Evolutionary conservation across 2,888 invertebrate genomes (phyloP), one percentile per base, ranked within the genome.

Genomic region (Xylophagus ater): DNA sequence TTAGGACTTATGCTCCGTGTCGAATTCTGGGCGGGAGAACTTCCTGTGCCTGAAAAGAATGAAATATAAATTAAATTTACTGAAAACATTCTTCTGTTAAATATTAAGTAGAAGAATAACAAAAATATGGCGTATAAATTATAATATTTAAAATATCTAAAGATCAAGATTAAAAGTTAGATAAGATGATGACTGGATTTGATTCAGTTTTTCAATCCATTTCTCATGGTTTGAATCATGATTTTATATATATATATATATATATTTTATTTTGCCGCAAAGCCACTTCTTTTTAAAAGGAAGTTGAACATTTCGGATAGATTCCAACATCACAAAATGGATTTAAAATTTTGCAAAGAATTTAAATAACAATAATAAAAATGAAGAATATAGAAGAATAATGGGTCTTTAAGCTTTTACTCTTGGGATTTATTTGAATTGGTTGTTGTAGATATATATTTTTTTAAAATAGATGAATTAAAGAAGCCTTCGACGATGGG

Each of bases 21-120:
- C 52, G 65, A 65, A 59, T 65, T 65, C 57, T 65, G 65, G 57
- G 64, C 64, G 55, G 64, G 64, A 53, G 65, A 65, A 56, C 61
- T 65, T 58, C 64, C 65, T 53, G 62, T 65, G 57, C 65, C 65
- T 65, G 50, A 7, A 56, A 55, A 28, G 17, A 45, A 37, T 41
- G 30, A 34, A 25, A 24, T 20, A 36, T 29, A 34, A 28, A 25
- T 26, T 25, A 29, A 26, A 38, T 24, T 20, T 31, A 15, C 4
- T 23, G 10, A 38, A 38, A 7, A 20, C 3, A 24, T 24, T 8
- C n/a, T 8, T 4, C n/a, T n/a, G n/a, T n/a, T n/a, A 13, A 36
- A 29, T 28, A 17, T 19, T 28, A 19, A 9, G 21, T 10, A 4
- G 9, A 9, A 33, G 18, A 12, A 20, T 20, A 13, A 17, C 8